Base-by-base conservation (phyloP, 2,797 vertebrate species). In the Molothrus aeneus region DNA sequence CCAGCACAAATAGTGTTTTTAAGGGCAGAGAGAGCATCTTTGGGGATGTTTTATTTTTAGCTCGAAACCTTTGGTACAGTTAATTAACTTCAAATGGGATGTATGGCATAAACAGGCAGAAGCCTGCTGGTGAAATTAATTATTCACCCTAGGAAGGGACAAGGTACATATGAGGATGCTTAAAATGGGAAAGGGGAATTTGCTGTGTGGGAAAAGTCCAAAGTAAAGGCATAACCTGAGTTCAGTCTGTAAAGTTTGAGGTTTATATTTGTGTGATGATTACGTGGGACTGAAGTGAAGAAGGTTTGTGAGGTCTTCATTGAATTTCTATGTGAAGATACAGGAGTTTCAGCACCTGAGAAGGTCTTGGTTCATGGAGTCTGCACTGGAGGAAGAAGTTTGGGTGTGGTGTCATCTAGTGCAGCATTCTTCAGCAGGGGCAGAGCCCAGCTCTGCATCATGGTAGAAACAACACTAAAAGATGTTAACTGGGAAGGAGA, bases 71-170 rank as follows among this genome's bases (percentile, higher is more conserved):
- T 95, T 56, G 75, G 42, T 91, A 38, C 0, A 2, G 53, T 29
- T 90, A 94, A 96, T 94, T 94, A 92, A 89, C 72, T 95, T 95
- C 66, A 83, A 56, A 85, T 85, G 69, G 63, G 38, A 50, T 87
- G 70, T 61, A 51, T 42, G 72, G 68, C 65, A 64, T 45, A 93
- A 94, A 68, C 69, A 95, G 71, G 78, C 71, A 96, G 94, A 65
- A 92, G 82, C 74, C 80, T 92, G 85, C 87, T 95, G 92, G 48
- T 77, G 83, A 89, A 84, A 95, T 94, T 92, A 94, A 94, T 96
- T 97, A 83, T 88, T 95, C 93, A 93, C 86, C n/a, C 36, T 86
- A 65, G 86, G 88, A 96, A 92, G 40, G 78, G 84, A 73, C 54
- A 92, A 93, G 80, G 72, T 93, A 22, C 86, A 11, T 77, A 31